These are phyloP conservation scores for Nyctibius grandis DNA, from an alignment of 2,797 vertebrate genomes.

Conservation along the genomic window DNA sequence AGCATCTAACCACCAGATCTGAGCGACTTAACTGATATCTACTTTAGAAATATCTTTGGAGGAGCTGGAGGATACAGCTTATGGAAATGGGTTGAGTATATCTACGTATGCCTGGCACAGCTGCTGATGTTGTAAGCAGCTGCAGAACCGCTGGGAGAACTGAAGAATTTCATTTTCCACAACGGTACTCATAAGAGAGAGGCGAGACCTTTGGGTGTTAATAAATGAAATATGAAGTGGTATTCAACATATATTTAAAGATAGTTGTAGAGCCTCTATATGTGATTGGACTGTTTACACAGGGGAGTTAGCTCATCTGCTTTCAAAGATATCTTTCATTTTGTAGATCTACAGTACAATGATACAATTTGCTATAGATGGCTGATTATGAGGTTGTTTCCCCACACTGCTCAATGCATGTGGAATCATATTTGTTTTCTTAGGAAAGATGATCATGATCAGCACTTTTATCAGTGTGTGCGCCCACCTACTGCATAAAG, in stretches of 20 bases:
- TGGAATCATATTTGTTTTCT: slow-evolving; percentile 42
- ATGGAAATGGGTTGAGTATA: not conserved
- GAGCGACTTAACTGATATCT: not conserved
- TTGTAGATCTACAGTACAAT: not conserved
- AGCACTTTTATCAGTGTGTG: not conserved
- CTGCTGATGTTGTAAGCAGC: not conserved
- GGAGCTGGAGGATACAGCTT: not conserved
- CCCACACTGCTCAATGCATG: not conserved
- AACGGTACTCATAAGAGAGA: not conserved
- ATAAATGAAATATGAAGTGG: not conserved
- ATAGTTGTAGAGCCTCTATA: not conserved
- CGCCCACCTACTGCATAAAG: slow-evolving; percentile 37
- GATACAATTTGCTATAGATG: not conserved
- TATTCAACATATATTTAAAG: slow-evolving; percentile 7
- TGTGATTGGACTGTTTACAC: not conserved
- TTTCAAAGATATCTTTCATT: slow-evolving; percentile 8
- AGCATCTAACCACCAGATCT: not conserved
- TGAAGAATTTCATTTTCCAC: not conserved
- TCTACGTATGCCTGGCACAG: not conserved
- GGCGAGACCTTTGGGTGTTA: not conserved
- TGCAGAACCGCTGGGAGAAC: not conserved
- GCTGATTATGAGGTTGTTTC: not conserved
- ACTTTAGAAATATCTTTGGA: not conserved
- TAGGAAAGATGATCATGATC: not conserved
- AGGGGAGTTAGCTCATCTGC: not conserved